Base-by-base conservation (phyloP, 1,140 invertebrate genomes). In the Drosophila micromelanica region DNA sequence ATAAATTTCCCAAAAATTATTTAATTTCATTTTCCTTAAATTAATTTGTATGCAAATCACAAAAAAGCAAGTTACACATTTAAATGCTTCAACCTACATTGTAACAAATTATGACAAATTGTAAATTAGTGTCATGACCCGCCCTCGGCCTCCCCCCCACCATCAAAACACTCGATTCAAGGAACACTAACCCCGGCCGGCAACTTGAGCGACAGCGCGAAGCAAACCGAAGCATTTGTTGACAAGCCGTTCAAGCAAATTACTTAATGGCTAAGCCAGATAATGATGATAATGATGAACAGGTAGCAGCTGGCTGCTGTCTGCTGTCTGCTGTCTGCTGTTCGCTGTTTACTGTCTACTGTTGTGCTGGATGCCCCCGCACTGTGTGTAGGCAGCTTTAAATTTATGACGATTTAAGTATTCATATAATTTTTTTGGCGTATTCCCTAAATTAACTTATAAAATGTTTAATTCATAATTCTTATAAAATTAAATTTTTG, bases 61-160 rank as follows among this genome's bases (percentile, higher is more conserved):
- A 56, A 7, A 43, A 30, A 70, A 77, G 62, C 68, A 67, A 74
- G 84, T 80, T 84, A 84, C 76, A 80, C 59, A 73, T 82, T 86
- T 78, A 89, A 89, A 68, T 67, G 63, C 67, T 74, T 78, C 80
- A 80, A 73, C 84, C 84, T 78, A 84, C 84, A 63, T 68, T 32
- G 40, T n/a, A 46, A 64, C 52, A 76, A 89, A 89, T 86, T 78
- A 87, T 87, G 71, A 86, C 72, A 82, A 87, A 78, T 87, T 71
- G 52, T 63, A 46, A 64, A 68, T 59, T 51, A 82, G 49, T 82
- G 56, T 71, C 42, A 69, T 51, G 38, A 55, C 37, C 42, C 51
- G 35, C 65, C 32, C 23, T 37, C 38, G n/a, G 20, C 17, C 6
- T 3, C 52, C 43, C n/a, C 60, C 27, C 43, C 9, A n/a, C 49